A percentile compares a stretch with the other conserved stretches of the same genome.
Evolutionary conservation across 2,888 invertebrate species (phyloP).

Genomic region (Drosophila mettleri): DNA sequence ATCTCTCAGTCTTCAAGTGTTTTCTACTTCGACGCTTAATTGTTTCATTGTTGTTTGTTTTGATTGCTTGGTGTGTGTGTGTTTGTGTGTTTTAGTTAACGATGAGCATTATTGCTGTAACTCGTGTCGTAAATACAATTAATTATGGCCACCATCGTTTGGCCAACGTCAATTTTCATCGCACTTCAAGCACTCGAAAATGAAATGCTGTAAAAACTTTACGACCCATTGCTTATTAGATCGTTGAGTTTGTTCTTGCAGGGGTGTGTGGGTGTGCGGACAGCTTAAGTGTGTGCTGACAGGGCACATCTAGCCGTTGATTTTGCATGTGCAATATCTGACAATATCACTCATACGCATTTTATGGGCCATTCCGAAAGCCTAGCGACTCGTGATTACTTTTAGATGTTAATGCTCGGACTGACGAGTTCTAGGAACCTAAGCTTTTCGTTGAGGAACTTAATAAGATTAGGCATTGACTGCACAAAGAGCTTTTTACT

Average conservation of each 20-base stretch:
- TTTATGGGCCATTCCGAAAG: constrained; percentile 9
- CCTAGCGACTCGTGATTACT: background rate
- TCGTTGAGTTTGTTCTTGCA: background rate
- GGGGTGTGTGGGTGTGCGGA: background rate
- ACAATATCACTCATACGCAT: constrained; percentile 23
- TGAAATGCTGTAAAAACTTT: constrained; percentile 59
- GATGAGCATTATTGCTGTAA: constrained; percentile 55
- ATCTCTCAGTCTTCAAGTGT: constrained; percentile 27
- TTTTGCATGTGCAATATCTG: constrained; percentile 14
- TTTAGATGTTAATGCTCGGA: background rate
- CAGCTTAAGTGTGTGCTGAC: constrained; percentile 42
- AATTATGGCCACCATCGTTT: constrained; percentile 46
- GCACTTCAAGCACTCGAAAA: constrained; percentile 51
- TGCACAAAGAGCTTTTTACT: background rate
- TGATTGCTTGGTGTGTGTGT: constrained; percentile 28
- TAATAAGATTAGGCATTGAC: background rate
- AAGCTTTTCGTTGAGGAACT: background rate
- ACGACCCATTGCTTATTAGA: constrained; percentile 30
- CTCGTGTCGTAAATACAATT: constrained; percentile 63
- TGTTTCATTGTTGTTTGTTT: constrained; percentile 49
- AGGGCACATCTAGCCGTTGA: constrained; percentile 27
- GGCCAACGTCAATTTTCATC: constrained; percentile 27
- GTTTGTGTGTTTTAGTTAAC: constrained; percentile 26
- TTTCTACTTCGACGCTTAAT: constrained; percentile 33
- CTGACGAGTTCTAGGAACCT: background rate